Conservation (phyloP, 2,888 invertebrate genomes). For the Nasonovia ribisnigri region DNA sequence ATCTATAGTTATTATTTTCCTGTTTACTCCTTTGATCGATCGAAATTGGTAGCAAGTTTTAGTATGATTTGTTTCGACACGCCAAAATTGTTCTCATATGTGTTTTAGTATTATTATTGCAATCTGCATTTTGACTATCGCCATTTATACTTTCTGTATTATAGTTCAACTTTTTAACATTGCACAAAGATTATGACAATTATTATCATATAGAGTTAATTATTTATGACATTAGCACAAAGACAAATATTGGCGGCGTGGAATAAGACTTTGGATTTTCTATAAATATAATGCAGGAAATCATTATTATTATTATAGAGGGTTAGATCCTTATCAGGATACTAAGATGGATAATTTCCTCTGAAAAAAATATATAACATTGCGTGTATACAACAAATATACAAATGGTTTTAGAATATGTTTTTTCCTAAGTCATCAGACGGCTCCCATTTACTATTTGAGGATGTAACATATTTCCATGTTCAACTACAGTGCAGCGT, state of each 20-base stretch:
- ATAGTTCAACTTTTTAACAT: neutral
- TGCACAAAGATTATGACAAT: neutral
- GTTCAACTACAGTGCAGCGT: neutral
- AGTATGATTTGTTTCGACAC: neutral
- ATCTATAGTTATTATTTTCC: too few species aligned
- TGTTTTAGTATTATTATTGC: neutral
- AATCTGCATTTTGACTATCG: neutral
- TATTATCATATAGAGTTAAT: neutral
- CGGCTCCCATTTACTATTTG: neutral
- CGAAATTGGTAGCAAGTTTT: neutral
- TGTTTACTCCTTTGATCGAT: neutral
- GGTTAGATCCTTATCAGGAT: conserved; percentile 53
- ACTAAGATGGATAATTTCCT: conserved; percentile 56
- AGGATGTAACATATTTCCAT: neutral
- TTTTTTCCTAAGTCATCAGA: neutral
- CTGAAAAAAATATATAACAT: neutral
- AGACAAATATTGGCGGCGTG: neutral
- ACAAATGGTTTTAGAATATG: neutral
- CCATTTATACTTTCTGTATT: neutral
- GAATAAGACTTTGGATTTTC: neutral
- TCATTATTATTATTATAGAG: conserved; percentile 44
- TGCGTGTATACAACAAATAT: neutral
- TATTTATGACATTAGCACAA: neutral
- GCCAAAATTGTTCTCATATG: neutral
- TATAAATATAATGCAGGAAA: conserved; percentile 57